Base-by-base conservation (phyloP, 2,113 vertebrate species). In the Panthera uncia region DNA sequence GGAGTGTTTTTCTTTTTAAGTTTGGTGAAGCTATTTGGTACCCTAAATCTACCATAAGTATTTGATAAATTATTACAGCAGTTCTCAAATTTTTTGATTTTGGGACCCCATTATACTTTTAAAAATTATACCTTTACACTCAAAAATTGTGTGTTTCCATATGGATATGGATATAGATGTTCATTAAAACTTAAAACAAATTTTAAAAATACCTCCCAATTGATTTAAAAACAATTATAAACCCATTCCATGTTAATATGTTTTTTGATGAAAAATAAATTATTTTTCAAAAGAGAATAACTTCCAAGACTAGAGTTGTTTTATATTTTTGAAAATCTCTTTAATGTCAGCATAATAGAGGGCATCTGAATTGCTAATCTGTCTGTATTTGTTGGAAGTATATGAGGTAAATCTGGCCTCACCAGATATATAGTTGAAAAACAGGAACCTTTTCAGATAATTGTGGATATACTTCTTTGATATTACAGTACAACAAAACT, bases 201-300 rank as follows among this genome's bases (percentile, higher is more conserved):
- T 71, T 63, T 55, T 13, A 55, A 69, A 92, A 79, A 48, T 78
- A 71, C 9, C 73, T 45, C 27, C 4, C 27, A 76, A 16, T 91
- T 61, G n/a, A 79, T 71, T 91, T 96, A 66, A 79, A 91, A 92
- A 69, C 63, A 5, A 18, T 95, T 76, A n/a, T n/a, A 68, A 93
- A 69, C 38, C n/a, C 23, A 79, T 57, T 92, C 18, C 61, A 41
- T 94, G 57, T 61, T 90, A 85, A 71, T 55, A 74, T 86, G 63
- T 16, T 91, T 94, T 91, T 21, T 36, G 52, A 57, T 87, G 29
- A 69, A 94, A 89, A 93, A 41, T 78, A n/a, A 57, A 15, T 90
- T 89, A 36, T 94, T 87, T 95, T 93, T 38, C 80, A 86, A 80
- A 91, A 76, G 31, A 93, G 78, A 41, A 31, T 41, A 84, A 79